Base-by-base conservation (phyloP, 2,888 invertebrate genomes). In the Megastigmus dorsalis region DNA sequence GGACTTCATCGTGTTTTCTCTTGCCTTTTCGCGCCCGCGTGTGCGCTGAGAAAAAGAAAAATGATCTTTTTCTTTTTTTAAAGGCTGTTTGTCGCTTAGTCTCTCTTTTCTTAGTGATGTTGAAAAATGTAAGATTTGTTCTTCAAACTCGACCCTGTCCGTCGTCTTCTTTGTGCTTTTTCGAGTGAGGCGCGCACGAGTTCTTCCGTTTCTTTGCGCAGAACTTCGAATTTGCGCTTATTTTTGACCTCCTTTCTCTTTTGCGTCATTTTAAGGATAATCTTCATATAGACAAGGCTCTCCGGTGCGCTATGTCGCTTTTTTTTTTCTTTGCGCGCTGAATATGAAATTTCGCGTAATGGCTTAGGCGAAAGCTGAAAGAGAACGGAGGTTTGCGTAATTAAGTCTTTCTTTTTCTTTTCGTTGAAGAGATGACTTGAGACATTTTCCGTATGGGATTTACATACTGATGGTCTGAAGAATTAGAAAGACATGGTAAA, bases 151-250 rank as follows among this genome's bases (percentile, higher is more conserved):
- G 5, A 30, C 7, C 13, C 33, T n/a, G 50, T 23, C 13, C 7
- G 4, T 2, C 57, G 7, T 50, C n/a, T 54, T 23, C 23, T 20
- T 38, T 23, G 23, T 45, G n/a, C n/a, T 67, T 67, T 67, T 43
- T 33, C 48, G 41, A 23, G 57, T 57, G 45, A 50, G n/a, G 41
- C 28, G 65, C 28, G 20, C 36, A 9, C 13, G 18, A 0, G 33
- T 36, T 57, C 15, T 38, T 70, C n/a, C n/a, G n/a, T n/a, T 20
- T 70, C 43, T 70, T 70, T 70, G 62, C 69, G 50, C 38, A 70
- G 50, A 63, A 45, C 62, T 70, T 63, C 43, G 55, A 36, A 45
- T 45, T 33, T 7, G 20, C 38, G 66, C 36, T 66, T n/a, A n/a
- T 55, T 33, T 67, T 9, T 55, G 57, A 67, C 67, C 67, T 57